Base-by-base conservation (phyloP, 2,888 invertebrate species). In the Ochropleura leucogaster region DNA sequence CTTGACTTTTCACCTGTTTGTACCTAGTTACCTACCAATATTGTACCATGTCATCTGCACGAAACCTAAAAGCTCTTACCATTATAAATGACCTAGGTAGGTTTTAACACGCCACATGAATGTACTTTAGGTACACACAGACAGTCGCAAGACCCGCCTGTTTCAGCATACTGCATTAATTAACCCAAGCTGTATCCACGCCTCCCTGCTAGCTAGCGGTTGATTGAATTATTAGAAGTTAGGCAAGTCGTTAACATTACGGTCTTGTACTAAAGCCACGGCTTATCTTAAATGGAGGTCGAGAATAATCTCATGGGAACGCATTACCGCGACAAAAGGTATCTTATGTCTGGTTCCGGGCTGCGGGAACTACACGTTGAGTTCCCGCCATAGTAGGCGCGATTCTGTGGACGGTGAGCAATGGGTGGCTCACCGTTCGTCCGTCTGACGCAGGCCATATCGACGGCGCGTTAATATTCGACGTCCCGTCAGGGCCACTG, bases 91-190 rank as follows among this genome's bases (percentile, higher is more conserved):
- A 18, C 8, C 10, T 18, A 12, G 4, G 10, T 2, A 42, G 16
- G 5, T 7, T 20, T 7, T 20, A 57, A 68, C 44, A 30, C 20
- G 10, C 20, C 57, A 44, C 57, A 46, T 67, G 16, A 44, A 8
- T 16, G 42, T 44, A 55, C 30, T 18, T 20, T 30, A 30, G 20
- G 20, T 44, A 18, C 16, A 20, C 4, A 44, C 18, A 55, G 0
- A 20, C 44, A 42, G 20, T 42, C 7, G 18, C 66, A 16, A 30
- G 46, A 18, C 30, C 3, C 42, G 6, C 64, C 14, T 1, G 14
- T 51, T 51, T 65, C 65, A 42, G 44, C 64, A 49, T 42, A 62
- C 47, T 60, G n/a, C 18, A 68, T 46, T 59, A 57, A 20, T 44
- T 30, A 62, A 40, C 30, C 12, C 3, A 16, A 49, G 49, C 47